phyloP scores from a whole-genome alignment of 2,888 invertebrate species.

The Synergus japonicus region DNA sequence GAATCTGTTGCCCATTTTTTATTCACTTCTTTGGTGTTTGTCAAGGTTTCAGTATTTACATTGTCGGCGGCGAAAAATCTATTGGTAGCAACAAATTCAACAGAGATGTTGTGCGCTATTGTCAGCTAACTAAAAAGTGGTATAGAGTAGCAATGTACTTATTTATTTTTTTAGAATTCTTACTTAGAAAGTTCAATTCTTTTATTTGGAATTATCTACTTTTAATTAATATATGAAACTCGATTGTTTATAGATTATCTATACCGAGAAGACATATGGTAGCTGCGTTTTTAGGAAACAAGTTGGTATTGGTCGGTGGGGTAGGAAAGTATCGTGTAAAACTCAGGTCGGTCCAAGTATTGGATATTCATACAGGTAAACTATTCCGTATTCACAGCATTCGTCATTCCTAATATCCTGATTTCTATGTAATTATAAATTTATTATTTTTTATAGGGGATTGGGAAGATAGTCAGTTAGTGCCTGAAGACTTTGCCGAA shows the following conservation, averaged over 20 bases:
- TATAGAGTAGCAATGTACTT: slow-evolving; percentile 52
- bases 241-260: slow-evolving; percentile 45
- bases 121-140: slow-evolving; percentile 52
- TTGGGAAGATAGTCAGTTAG: slow-evolving; percentile 2
- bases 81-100: slow-evolving; percentile 50
- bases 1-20: neutral
- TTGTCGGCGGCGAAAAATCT: slow-evolving; percentile 53
- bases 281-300: slow-evolving; percentile 48
- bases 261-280: slow-evolving; percentile 52
- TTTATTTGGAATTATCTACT: too few species aligned
- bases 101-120: slow-evolving; percentile 51
- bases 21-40: neutral
- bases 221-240: too few species aligned
- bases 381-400: neutral
- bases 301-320: slow-evolving; percentile 53
- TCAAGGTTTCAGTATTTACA: slow-evolving; percentile 50
- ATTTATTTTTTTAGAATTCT: neutral
- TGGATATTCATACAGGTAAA: slow-evolving; percentile 39
- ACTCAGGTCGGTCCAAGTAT: slow-evolving; percentile 38
- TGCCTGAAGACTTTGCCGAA: slow-evolving; percentile 8
- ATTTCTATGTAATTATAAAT: neutral
- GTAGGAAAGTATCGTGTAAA: slow-evolving; percentile 51
- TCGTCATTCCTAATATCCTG: neutral
- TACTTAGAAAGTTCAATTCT: neutral
- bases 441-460: slow-evolving; percentile 1